Base-by-base conservation (phyloP, 1,140 invertebrate genomes). In the Drosophila bocki region DNA sequence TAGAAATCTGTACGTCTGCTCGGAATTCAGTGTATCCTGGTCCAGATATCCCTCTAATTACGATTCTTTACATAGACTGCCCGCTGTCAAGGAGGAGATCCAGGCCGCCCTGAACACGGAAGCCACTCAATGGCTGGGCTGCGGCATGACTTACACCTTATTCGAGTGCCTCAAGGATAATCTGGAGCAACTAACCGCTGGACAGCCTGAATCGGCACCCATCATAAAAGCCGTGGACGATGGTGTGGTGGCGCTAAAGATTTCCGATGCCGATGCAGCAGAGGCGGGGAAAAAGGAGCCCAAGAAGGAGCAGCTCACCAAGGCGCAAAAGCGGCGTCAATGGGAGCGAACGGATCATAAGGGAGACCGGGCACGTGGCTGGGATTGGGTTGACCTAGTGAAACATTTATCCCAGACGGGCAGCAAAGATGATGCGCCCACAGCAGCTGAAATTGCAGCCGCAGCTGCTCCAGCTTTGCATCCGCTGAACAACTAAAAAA, bases 301-400 rank as follows among this genome's bases (percentile, higher is more conserved):
- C 12, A 97, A 96, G 91, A 97, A 97, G 81, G 96, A 97, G 88
- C 96, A 97, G 62, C 91, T 99, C 77, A 98, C 97, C 13, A 99
- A 99, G 93, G 95, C 97, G 3, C 98, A 99, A 93, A 99, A 99
- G 93, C 94, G 98, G 29, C 94, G 96, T 68, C 96, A 98, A 80
- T 98, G 97, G 96, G 97, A 98, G 91, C 94, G 95, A 71, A 94
- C 96, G 0, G 97, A 98, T 93, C 94, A 94, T 11, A 96, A 96
- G 70, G 97, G 97, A 2, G 97, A 98, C 80, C 95, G 95, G 75
- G 96, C 97, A 1, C 93, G 98, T 32, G 98, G 98, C 3, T 98
- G 96, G 95, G 95, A 99, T 93, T 99, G 98, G 98, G 96, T 99
- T 5, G 98, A 99, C 92, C 95, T 99, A 69, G 95, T 99, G 32